Conservation (phyloP, 1,140 invertebrate species). For the Artemia franciscana region DNA sequence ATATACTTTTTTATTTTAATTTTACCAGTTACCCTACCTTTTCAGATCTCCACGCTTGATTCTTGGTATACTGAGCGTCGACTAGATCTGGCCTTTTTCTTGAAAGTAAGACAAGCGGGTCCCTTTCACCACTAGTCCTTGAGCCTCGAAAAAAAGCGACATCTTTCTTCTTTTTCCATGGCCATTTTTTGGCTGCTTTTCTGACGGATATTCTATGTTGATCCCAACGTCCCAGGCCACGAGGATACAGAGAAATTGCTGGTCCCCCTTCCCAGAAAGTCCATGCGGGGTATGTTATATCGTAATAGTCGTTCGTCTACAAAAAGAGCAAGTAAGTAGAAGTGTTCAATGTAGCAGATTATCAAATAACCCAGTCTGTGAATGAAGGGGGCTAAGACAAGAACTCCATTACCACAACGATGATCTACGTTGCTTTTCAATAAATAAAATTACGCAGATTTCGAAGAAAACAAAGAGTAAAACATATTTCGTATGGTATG, state of each 20-base stretch:
- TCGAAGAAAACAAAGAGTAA: too few species aligned
- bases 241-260: slow-evolving; percentile 74
- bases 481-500: too few species aligned
- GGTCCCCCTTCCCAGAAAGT: slow-evolving; percentile 94
- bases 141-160: slow-evolving; percentile 81
- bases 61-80: slow-evolving; percentile 87
- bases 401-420: too few species aligned
- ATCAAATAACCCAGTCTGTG: too few species aligned
- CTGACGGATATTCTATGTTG: slow-evolving; percentile 43
- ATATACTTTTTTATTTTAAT: too few species aligned
- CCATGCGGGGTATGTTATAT: slow-evolving; percentile 93
- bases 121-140: slow-evolving; percentile 66
- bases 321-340: too few species aligned
- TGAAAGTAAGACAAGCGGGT: slow-evolving; percentile 66
- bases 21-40: too few species aligned
- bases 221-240: slow-evolving; percentile 81
- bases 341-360: too few species aligned
- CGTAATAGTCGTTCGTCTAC: slow-evolving; percentile 49
- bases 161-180: slow-evolving; percentile 51
- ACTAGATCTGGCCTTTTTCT: slow-evolving; percentile 48
- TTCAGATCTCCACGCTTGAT: slow-evolving; percentile 92
- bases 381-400: too few species aligned
- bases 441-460: too few species aligned
- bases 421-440: too few species aligned
- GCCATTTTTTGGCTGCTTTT: slow-evolving; percentile 32